phyloP scores from a whole-genome alignment of 2,797 vertebrate genomes.

The Thripadectes ignobilis region DNA sequence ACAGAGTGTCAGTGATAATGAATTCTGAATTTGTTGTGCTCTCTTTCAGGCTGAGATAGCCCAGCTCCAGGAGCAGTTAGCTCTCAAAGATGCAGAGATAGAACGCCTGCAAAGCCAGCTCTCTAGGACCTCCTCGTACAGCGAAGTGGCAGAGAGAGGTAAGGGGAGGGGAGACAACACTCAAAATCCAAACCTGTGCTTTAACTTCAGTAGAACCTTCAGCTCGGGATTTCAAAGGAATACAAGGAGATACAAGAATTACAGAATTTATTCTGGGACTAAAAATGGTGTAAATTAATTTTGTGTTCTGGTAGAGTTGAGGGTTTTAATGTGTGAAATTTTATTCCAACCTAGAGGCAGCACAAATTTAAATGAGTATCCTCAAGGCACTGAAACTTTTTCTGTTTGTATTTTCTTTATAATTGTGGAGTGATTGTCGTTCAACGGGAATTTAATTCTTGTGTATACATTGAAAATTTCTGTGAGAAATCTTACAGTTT shows the following conservation, averaged over 20 bases:
- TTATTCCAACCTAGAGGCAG: not conserved
- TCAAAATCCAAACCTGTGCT: not conserved
- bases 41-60: constrained; percentile 89
- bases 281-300: not conserved
- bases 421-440: not conserved
- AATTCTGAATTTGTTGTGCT: not conserved
- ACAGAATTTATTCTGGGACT: not conserved
- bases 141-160: constrained; percentile 89
- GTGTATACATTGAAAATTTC: not conserved
- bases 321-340: not conserved
- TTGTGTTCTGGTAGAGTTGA: not conserved
- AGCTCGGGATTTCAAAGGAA: not conserved
- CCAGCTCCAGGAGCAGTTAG: constrained; percentile 90
- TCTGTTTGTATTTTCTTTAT: not conserved
- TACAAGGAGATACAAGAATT: not conserved
- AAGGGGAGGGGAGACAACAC: not conserved
- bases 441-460: not conserved
- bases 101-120: constrained; percentile 90
- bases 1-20: accelerated
- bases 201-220: not conserved
- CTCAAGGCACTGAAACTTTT: not conserved
- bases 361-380: not conserved
- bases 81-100: constrained; percentile 91
- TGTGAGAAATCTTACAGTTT: not conserved
- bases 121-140: constrained; percentile 79